These are phyloP conservation scores for Hylaeus volcanicus DNA, from an alignment of 1,140 invertebrate species.

Conservation along the genomic window DNA sequence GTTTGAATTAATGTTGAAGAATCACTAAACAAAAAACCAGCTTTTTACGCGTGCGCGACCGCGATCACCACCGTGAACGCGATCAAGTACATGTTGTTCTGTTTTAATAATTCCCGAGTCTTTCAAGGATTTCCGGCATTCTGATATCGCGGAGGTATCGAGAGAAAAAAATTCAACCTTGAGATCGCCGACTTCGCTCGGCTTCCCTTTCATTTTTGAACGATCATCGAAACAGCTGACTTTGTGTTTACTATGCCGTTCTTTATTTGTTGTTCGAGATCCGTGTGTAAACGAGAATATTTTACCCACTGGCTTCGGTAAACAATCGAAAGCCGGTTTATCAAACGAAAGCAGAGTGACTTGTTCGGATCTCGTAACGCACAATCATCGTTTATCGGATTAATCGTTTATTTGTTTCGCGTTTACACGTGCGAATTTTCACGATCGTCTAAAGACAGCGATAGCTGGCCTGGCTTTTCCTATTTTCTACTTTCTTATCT, in stretches of 20 bases:
- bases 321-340: background rate
- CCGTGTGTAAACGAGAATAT: no score
- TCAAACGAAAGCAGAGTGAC: no score
- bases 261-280: no score
- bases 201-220: background rate
- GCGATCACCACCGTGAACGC: background rate
- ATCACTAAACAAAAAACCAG: no score
- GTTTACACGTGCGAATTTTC: no score
- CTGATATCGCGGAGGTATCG: background rate
- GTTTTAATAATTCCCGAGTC: background rate
- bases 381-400: background rate
- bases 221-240: background rate
- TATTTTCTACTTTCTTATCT: constrained; percentile 48
- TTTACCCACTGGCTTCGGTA: no score
- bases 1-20: no score
- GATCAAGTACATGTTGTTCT: background rate
- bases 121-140: background rate
- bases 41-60: background rate
- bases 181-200: background rate
- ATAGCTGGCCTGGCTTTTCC: background rate
- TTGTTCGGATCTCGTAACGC: background rate
- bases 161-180: background rate
- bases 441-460: background rate
- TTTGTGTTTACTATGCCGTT: background rate
- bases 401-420: background rate